Conservation (phyloP, 1,140 invertebrate genomes). For the Pseudomyrmex gracilis region DNA sequence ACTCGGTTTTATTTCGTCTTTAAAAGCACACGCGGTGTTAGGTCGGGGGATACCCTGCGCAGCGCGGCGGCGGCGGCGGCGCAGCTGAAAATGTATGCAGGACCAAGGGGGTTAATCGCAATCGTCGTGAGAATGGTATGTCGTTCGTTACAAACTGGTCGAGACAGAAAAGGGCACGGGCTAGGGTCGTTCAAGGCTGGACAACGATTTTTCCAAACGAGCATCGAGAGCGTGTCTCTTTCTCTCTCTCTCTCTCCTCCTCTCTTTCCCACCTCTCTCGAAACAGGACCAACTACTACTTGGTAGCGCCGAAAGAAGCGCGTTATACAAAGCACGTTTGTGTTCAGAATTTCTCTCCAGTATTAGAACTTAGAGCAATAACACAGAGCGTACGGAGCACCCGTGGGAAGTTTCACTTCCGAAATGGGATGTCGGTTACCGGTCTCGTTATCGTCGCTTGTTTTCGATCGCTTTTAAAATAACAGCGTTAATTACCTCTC, state of each 20-base stretch:
- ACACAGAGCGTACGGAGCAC: slow-evolving; percentile 19
- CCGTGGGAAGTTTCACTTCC: slow-evolving; percentile 60
- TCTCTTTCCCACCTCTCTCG: neutral
- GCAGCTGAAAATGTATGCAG: slow-evolving; percentile 59
- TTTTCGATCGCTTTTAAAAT: slow-evolving; percentile 48
- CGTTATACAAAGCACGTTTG: slow-evolving; percentile 16
- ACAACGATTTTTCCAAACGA: slow-evolving; percentile 68
- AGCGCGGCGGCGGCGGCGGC: neutral
- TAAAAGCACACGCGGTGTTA: slow-evolving; percentile 7
- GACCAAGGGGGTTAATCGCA: slow-evolving; percentile 58
- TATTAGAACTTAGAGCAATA: slow-evolving; percentile 54
- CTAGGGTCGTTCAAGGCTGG: slow-evolving; percentile 69
- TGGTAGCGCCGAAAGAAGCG: slow-evolving; percentile 42
- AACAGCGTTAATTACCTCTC: slow-evolving; percentile 40
- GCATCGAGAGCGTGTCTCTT: slow-evolving; percentile 27
- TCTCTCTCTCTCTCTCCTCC: neutral
- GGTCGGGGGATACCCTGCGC: neutral
- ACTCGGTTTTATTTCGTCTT: slow-evolving; percentile 25
- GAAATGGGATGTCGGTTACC: slow-evolving; percentile 38
- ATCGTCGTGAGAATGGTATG: slow-evolving; percentile 75
- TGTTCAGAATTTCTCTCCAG: slow-evolving; percentile 48
- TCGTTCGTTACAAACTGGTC: slow-evolving; percentile 71
- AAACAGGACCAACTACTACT: slow-evolving; percentile 53
- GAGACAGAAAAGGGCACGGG: slow-evolving; percentile 70
- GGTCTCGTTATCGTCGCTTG: slow-evolving; percentile 5